These are phyloP conservation scores for Nasonia longicornis DNA, from an alignment of 1,140 invertebrate species.

Conservation along the genomic window DNA sequence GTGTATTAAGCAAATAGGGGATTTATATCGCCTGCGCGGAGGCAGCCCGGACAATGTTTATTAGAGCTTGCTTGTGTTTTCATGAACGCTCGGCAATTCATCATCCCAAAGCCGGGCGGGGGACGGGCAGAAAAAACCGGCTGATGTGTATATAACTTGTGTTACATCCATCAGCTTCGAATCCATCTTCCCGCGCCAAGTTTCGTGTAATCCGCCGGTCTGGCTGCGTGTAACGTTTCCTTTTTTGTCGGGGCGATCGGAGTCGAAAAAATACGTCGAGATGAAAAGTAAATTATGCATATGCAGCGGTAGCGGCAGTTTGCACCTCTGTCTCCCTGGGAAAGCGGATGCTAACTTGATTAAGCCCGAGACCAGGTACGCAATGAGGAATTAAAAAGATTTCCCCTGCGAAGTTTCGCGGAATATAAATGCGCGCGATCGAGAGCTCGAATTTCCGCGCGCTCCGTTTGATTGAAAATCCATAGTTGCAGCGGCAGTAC, in stretches of 20 bases:
- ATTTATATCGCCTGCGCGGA: neutral
- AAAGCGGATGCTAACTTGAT: conserved; percentile 3
- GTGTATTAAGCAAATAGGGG: neutral
- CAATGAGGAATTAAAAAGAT: conserved; percentile 7
- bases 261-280: too few relatives aligned
- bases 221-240: neutral
- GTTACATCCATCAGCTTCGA: neutral
- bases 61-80: conserved; percentile 3
- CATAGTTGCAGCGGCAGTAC: neutral
- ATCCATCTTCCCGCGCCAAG: neutral
- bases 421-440: neutral
- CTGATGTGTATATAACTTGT: neutral
- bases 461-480: neutral
- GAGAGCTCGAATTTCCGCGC: neutral
- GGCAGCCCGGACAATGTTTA: neutral
- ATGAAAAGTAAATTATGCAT: too few relatives aligned
- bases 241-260: neutral
- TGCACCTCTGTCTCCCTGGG: neutral
- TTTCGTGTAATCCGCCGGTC: too few relatives aligned
- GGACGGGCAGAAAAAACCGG: neutral
- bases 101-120: neutral
- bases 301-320: too few relatives aligned
- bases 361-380: neutral
- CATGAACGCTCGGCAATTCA: neutral
- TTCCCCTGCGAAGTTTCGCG: conserved; percentile 5